phyloP scores from a whole-genome alignment of 2,797 vertebrate genomes.

The Halcyon leucocephala region DNA sequence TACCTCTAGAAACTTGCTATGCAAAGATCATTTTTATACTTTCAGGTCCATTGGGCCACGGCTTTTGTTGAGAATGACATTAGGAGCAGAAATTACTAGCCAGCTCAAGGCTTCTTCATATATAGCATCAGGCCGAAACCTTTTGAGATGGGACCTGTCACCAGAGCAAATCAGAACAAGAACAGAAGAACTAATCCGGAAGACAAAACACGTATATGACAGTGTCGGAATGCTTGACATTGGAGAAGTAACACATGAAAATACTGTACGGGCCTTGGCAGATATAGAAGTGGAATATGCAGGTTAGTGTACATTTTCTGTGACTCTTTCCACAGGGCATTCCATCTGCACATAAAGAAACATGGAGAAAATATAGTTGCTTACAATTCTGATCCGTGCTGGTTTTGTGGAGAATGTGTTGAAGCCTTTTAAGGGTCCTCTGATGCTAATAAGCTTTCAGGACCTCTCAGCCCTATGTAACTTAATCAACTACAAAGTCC shows the following conservation, averaged over 20 bases:
- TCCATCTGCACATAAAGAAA: not conserved
- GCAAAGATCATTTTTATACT: not conserved
- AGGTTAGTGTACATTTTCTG: constrained; percentile 71
- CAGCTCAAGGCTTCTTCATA: constrained; percentile 73
- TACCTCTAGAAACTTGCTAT: not conserved
- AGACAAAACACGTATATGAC: constrained; percentile 87
- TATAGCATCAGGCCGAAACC: constrained; percentile 64
- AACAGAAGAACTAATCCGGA: constrained; percentile 85
- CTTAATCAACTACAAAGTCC: not conserved
- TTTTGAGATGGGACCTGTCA: constrained; percentile 89
- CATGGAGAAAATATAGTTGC: not conserved
- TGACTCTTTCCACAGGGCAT: not conserved
- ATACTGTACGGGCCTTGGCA: constrained; percentile 87
- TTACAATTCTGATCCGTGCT: not conserved
- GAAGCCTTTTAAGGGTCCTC: not conserved
- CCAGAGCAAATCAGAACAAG: constrained; percentile 86
- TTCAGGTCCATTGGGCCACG: constrained; percentile 74
- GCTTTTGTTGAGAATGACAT: constrained; percentile 84
- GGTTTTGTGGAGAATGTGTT: not conserved
- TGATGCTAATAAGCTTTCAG: not conserved
- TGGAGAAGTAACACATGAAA: constrained; percentile 86
- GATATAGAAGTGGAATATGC: constrained; percentile 88
- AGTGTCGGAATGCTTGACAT: constrained; percentile 80
- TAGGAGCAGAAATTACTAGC: constrained; percentile 72
- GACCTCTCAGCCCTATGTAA: not conserved